Percentiles rank a stretch among this genome's conserved stretches.
Conservation (phyloP, 2,797 vertebrate genomes). For the Phataginus tricuspis region DNA sequence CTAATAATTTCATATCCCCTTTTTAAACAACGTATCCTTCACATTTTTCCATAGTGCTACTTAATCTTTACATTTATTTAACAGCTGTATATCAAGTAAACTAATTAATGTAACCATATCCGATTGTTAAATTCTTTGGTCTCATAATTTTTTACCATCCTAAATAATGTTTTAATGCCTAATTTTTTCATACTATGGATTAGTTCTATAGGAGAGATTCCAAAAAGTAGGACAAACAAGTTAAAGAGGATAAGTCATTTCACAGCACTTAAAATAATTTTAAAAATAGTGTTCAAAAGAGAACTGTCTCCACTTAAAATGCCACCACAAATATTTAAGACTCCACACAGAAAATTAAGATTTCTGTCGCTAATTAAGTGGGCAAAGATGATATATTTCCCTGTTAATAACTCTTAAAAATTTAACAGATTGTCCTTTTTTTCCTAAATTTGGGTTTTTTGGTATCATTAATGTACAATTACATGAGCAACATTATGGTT, state of each 20-base stretch:
- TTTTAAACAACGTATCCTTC: slow-evolving; percentile 18
- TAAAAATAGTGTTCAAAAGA: slow-evolving; percentile 39
- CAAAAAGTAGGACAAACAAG: neutral
- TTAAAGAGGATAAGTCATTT: neutral
- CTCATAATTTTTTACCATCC: neutral
- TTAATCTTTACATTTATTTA: slow-evolving; percentile 24
- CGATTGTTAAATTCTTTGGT: neutral
- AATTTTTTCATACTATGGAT: neutral
- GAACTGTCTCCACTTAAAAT: neutral
- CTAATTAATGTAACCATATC: slow-evolving; percentile 26
- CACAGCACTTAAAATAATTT: neutral
- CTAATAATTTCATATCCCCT: neutral
- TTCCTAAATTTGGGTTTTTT: too few species aligned
- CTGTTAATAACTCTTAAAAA: slow-evolving; percentile 12
- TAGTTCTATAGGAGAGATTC: neutral
- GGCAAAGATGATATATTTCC: neutral
- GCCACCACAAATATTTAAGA: neutral
- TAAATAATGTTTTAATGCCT: slow-evolving; percentile 41
- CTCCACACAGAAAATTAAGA: neutral
- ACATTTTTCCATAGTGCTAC: slow-evolving; percentile 2
- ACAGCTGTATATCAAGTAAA: neutral
- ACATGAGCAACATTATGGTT: too few species aligned
- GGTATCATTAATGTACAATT: too few species aligned
- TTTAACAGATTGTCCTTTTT: neutral
- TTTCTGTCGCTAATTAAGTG: neutral